Evolutionary conservation across 2,888 invertebrate genomes (phyloP), one percentile per base, ranked within the genome.

Genomic region (Panopea generosa): DNA sequence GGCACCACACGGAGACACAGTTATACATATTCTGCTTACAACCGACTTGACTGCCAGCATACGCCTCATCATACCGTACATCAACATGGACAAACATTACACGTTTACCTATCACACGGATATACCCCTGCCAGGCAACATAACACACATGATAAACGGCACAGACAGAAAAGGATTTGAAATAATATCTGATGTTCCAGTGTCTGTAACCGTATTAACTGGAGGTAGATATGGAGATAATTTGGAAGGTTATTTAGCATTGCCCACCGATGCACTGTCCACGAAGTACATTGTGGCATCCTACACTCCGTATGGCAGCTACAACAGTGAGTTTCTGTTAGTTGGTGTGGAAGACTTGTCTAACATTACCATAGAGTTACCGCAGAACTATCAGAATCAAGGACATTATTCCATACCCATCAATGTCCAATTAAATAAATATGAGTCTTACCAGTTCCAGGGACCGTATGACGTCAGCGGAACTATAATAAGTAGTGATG

Each of bases 381-480:
- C 45, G 16, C 6, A 9, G 20, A 16, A 18, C 45, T 45, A 45
- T 20, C 6, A 18, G 16, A 45, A 45, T 18, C 3, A 9, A 9
- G 20, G 20, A 45, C 16, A 45, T 6, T 45, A 45, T n/a, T 45
- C 45, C 3, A n/a, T 6, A 3, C 3, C 45, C 16, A 4, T 20
- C 45, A 33, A 24, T 33, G 16, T 18, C 18, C 38, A 18, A 3
- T 18, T 57, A 2, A 7, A 57, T 1, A 57, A 33, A 40, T 57
- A 29, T 38, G 38, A 57, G 6, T 38, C 57, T 1, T 27, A 29
- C 20, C 57, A 40, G 20, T 33, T 33, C 14, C 22, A 16, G 18
- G 27, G n/a, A n/a, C 3, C 40, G 9, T 20, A 16, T 7, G 57
- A 57, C 40, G 33, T 57, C 27, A 40, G 40, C 20, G 57, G 57